Conservation (phyloP, 2,797 vertebrate species). For the Rallus crepitans region DNA sequence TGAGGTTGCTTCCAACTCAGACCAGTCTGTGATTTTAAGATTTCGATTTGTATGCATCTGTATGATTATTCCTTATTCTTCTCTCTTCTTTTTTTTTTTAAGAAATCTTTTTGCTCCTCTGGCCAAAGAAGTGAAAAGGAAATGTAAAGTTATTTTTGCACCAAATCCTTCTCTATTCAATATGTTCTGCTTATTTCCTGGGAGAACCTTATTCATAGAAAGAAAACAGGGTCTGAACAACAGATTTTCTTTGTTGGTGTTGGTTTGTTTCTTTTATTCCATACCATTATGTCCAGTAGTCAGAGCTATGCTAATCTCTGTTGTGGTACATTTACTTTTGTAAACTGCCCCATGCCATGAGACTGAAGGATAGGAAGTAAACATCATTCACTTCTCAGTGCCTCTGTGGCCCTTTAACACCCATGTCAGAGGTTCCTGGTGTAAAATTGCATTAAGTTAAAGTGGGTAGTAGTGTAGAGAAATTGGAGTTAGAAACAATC, state of each 20-base stretch:
- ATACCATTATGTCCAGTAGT: neutral
- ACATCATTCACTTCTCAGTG: neutral
- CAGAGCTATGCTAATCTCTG: neutral
- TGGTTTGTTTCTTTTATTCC: neutral
- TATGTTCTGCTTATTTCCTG: neutral
- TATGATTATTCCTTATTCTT: neutral
- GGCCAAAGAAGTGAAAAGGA: neutral
- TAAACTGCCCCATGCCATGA: neutral
- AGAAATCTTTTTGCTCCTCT: neutral
- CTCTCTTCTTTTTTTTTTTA: neutral
- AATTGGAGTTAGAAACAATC: conserved; percentile 21
- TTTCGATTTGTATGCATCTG: neutral
- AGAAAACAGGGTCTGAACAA: neutral
- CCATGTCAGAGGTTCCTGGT: neutral
- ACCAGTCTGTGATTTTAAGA: too few relatives aligned
- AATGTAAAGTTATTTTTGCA: neutral
- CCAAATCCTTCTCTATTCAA: neutral
- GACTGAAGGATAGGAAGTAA: neutral
- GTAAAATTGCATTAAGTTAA: conserved; percentile 27
- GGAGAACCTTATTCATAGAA: neutral
- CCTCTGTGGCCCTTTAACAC: neutral
- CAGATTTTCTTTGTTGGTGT: neutral
- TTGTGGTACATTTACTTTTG: neutral
- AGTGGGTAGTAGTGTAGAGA: neutral
- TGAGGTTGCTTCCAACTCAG: too few relatives aligned